Conservation (phyloP, 2,797 vertebrate species). For the Myotis vivesi region DNA sequence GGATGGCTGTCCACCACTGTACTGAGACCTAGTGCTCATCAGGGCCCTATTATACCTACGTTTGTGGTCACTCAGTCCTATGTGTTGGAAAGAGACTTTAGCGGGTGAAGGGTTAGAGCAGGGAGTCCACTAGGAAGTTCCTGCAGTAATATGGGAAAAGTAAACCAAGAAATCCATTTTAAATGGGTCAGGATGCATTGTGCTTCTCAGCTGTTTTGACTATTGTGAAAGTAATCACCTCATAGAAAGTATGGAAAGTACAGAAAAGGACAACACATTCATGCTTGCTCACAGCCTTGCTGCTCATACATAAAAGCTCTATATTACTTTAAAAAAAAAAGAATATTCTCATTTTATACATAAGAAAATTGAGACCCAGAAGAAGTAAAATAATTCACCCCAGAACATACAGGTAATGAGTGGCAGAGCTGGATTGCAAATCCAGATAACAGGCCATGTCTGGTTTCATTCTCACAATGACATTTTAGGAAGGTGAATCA, state of each 20-base stretch:
- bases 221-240: neutral
- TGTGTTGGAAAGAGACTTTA: neutral
- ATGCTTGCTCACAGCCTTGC: neutral
- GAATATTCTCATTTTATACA: neutral
- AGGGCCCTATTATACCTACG: too few species aligned
- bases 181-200: neutral
- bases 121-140: neutral
- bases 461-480: neutral
- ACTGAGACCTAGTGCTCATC: slow-evolving; percentile 45
- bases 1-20: slow-evolving; percentile 87
- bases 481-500: neutral
- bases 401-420: neutral
- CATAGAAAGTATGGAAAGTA: slow-evolving; percentile 8
- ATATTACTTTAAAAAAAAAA: neutral
- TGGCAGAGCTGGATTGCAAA: neutral
- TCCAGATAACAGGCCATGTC: neutral
- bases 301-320: neutral
- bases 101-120: neutral
- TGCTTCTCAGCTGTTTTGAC: slow-evolving; percentile 19
- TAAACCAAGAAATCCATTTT: slow-evolving; percentile 48
- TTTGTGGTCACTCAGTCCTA: neutral
- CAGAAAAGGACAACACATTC: neutral
- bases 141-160: slow-evolving; percentile 27
- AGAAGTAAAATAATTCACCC: neutral
- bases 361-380: neutral